Evolutionary conservation across 2,888 invertebrate genomes (phyloP), one percentile per base, ranked within the genome.

Genomic region (Leptogaster cylindrica): DNA sequence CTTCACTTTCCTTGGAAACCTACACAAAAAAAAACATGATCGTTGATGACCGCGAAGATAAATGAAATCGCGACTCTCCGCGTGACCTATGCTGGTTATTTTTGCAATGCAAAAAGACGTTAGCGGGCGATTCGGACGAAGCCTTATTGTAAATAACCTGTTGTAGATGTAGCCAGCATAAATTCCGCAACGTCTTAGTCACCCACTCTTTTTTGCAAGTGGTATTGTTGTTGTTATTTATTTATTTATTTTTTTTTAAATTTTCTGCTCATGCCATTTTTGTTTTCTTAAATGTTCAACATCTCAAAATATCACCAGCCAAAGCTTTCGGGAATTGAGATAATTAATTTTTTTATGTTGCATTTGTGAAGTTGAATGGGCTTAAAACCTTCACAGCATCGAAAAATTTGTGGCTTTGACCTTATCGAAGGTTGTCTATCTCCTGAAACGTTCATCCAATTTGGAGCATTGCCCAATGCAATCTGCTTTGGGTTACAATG

Each of bases 401-500:
- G 48, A 36, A 48, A 31, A 48, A 48, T 50, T 65, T 65, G 48
- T 65, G 65, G 50, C 65, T 65, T 65, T 65, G 65, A 65, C 65
- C 65, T 65, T 65, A 65, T 50, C 50, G 65, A 65, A 65, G 65
- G 65, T 50, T 65, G 61, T 61, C 61, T 61, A 61, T 61, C 44
- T n/a, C 44, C 61, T 18, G 61, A 44, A 16, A 44, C 12, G 25
- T 14, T 61, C 44, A n/a, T 28, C 27, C 16, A n/a, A 44, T 28
- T 44, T 36, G 36, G 28, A 61, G 44, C 41, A 25, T 16, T 27
- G 44, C 44, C n/a, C 41, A 28, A 61, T 61, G 61, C 61, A 61
- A 61, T 61, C 44, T 39, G 55, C 61, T 27, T 44, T 44, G 61
- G 61, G n/a, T 61, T 61, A 61, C 61, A 61, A 10, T 61, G 61